Percentiles rank a stretch among this genome's conserved stretches.
Evolutionary conservation across 2,113 vertebrate genomes (phyloP).

Genomic region (Ramphastos sulfuratus): DNA sequence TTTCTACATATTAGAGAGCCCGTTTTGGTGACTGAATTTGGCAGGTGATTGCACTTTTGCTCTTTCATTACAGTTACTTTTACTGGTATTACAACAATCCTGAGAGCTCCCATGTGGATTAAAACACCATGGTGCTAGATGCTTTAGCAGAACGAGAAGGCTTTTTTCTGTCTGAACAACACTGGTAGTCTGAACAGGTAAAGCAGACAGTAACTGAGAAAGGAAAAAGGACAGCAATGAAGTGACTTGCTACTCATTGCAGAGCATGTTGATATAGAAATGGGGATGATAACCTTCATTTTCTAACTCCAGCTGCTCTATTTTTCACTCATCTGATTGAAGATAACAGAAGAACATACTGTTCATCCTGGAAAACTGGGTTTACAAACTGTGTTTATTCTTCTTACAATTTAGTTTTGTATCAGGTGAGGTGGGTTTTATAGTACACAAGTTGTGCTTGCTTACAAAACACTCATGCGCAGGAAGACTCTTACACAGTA

Average conservation of each 20-base stretch:
- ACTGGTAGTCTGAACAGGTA: neutral
- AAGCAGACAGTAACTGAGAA: neutral
- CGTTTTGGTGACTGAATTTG: slow-evolving; percentile 32
- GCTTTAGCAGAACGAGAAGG: neutral
- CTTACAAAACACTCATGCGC: neutral
- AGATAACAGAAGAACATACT: neutral
- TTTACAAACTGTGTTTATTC: neutral
- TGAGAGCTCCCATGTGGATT: neutral
- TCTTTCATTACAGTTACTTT: slow-evolving; percentile 43
- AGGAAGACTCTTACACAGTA: neutral
- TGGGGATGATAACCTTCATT: neutral
- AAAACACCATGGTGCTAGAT: neutral
- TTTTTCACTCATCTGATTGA: neutral
- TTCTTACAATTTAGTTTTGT: neutral
- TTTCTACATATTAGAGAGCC: neutral
- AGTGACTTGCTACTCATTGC: neutral
- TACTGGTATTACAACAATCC: neutral
- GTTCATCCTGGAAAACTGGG: neutral
- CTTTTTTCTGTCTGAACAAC: neutral
- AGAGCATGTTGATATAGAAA: neutral
- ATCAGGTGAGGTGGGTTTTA: neutral
- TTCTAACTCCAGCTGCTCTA: neutral
- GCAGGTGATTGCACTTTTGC: slow-evolving; percentile 35
- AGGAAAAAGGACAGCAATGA: neutral
- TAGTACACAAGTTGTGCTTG: neutral